Evolutionary conservation across 2,888 invertebrate species (phyloP).

Genomic region (Ichneumon xanthorius): DNA sequence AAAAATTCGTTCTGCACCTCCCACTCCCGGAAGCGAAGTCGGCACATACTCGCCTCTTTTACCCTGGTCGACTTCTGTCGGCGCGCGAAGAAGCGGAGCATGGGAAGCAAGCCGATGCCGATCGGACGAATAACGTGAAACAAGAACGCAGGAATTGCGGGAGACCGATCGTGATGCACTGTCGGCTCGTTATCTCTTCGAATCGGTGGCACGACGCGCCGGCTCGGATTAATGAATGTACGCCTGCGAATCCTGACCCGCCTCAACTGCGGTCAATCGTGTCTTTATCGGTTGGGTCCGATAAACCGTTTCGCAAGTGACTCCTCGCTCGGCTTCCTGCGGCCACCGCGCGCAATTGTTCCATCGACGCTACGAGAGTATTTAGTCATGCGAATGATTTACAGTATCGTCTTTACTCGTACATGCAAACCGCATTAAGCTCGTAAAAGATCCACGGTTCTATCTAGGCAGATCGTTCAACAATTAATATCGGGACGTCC

Average conservation of each 20-base stretch:
- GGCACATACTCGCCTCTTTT: no score
- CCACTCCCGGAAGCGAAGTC: no score
- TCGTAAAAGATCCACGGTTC: constrained; percentile 13
- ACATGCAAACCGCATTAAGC: constrained; percentile 17
- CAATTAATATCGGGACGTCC: constrained; percentile 50
- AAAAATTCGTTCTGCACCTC: no score
- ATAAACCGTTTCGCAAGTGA: constrained; percentile 66
- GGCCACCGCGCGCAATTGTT: constrained; percentile 30
- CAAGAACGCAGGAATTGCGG: constrained; percentile 42
- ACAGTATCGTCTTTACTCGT: constrained; percentile 37
- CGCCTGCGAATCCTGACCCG: constrained; percentile 72
- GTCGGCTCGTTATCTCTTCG: constrained; percentile 70
- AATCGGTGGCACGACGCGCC: constrained; percentile 72
- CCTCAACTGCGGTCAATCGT: constrained; percentile 64
- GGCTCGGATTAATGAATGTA: constrained; percentile 79
- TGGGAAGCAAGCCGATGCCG: neutral
- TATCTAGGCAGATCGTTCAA: constrained; percentile 26
- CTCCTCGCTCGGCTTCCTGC: constrained; percentile 50
- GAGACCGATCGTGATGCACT: constrained; percentile 52
- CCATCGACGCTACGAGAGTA: constrained; percentile 36
- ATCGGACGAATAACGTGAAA: constrained; percentile 12
- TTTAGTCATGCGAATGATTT: constrained; percentile 64
- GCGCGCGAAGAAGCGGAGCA: no score
- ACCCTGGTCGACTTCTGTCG: no score
- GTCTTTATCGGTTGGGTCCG: constrained; percentile 64